Conservation (phyloP, 2,797 vertebrate genomes). For the Alectoris magna region DNA sequence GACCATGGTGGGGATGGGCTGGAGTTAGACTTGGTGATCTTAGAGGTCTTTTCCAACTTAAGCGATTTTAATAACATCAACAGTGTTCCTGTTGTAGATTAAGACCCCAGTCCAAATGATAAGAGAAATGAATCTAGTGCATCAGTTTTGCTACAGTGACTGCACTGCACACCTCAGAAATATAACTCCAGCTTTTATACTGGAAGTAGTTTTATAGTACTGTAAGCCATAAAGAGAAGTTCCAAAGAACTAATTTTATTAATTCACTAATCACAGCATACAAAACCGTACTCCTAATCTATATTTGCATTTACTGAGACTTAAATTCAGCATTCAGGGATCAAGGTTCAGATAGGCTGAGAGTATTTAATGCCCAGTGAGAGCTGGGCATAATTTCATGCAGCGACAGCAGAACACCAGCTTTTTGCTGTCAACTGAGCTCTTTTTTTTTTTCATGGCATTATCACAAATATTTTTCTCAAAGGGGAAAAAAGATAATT, state of each 20-base stretch:
- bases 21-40: too few relatives aligned
- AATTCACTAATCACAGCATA: neutral
- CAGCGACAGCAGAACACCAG: neutral
- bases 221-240: neutral
- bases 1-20: too few relatives aligned
- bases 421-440: neutral
- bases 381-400: neutral
- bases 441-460: neutral
- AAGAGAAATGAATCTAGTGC: neutral
- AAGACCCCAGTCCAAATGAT: neutral
- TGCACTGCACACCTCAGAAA: neutral
- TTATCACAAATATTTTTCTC: too few relatives aligned
- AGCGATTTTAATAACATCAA: neutral
- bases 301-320: neutral
- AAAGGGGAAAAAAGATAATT: too few relatives aligned
- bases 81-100: neutral
- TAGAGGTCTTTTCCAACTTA: too few relatives aligned
- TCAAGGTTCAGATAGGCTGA: neutral
- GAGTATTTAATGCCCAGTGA: neutral
- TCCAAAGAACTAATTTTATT: neutral
- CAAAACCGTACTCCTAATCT: neutral
- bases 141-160: too few relatives aligned
- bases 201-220: neutral
- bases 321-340: fast-evolving
- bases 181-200: neutral